Conservation (phyloP, 2,797 vertebrate species). For the Lindbergichthys nudifrons region DNA sequence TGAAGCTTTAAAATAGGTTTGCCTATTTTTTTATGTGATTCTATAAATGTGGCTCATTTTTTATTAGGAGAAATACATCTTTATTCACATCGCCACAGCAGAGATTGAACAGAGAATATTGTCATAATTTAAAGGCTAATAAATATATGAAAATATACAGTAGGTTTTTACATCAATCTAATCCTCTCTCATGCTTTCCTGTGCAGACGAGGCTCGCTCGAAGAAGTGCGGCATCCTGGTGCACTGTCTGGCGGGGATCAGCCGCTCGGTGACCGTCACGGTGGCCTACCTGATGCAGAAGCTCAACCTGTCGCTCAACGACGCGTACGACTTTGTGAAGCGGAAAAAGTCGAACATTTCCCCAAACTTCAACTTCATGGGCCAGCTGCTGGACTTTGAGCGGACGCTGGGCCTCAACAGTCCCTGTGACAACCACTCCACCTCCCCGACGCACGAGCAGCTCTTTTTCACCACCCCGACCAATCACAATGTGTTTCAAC, state of each 20-base stretch:
- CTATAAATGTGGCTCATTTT: background rate
- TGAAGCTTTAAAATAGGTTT: background rate
- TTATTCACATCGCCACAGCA: background rate
- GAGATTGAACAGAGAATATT: background rate
- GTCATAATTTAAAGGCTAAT: background rate
- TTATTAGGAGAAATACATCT: background rate
- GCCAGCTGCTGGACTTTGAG: conserved; percentile 98
- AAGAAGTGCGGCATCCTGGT: conserved; percentile 98
- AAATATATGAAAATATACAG: background rate
- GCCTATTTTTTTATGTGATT: background rate
- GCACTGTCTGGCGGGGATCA: conserved; percentile 97
- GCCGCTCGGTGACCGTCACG: conserved; percentile 96
- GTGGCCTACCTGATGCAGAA: conserved; percentile 99
- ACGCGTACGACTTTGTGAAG: conserved; percentile 98
- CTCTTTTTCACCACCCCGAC: conserved; percentile 97
- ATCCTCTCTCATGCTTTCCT: background rate
- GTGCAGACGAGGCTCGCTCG: conserved; percentile 93
- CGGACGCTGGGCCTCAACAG: conserved; percentile 96
- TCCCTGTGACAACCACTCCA: conserved; percentile 92
- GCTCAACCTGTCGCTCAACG: conserved; percentile 97
- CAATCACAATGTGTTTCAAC: conserved; percentile 96
- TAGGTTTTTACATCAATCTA: background rate
- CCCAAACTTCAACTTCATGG: conserved; percentile 99
- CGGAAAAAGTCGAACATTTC: conserved; percentile 99
- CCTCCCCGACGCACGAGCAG: conserved; percentile 86